Evolutionary conservation across 2,797 vertebrate species (phyloP).

Genomic region (Pseudochirops corinnae): DNA sequence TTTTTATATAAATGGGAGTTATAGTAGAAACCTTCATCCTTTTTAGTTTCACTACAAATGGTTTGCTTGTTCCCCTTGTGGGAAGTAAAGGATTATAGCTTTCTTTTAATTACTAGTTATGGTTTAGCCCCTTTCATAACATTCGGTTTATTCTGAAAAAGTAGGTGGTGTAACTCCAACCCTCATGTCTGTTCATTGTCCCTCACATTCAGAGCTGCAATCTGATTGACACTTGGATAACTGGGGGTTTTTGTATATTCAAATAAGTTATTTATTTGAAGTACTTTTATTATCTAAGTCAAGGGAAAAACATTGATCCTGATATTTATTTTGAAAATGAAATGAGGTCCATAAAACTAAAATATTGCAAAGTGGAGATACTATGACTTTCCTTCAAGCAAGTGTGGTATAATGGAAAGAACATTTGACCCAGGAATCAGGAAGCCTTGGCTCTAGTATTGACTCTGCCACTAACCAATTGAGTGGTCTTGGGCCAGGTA

Average conservation of each 20-base stretch:
- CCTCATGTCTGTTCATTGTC: constrained; percentile 43
- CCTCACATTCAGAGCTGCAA: constrained; percentile 36
- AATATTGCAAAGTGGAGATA: neutral
- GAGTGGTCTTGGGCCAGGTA: neutral
- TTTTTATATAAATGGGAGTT: neutral
- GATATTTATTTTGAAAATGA: constrained; percentile 10
- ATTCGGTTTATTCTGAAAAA: constrained; percentile 40
- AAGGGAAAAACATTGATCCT: constrained; percentile 20
- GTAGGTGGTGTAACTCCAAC: constrained; percentile 51
- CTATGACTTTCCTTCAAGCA: neutral
- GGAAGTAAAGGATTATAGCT: constrained; percentile 42
- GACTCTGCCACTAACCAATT: neutral
- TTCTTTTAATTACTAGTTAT: constrained; percentile 42
- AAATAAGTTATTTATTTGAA: constrained; percentile 47
- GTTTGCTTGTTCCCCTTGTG: constrained; percentile 28
- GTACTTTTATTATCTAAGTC: constrained; percentile 40
- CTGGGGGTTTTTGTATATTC: neutral
- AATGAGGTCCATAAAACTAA: neutral
- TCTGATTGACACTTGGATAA: constrained; percentile 38
- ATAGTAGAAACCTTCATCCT: constrained; percentile 21
- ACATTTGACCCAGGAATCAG: neutral
- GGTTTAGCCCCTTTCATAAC: constrained; percentile 51
- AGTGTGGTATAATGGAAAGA: neutral
- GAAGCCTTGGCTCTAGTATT: neutral
- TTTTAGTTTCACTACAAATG: constrained; percentile 23